Evolutionary conservation across 2,888 invertebrate species (phyloP), one percentile per base, ranked within the genome.

Genomic region (Cancer borealis): DNA sequence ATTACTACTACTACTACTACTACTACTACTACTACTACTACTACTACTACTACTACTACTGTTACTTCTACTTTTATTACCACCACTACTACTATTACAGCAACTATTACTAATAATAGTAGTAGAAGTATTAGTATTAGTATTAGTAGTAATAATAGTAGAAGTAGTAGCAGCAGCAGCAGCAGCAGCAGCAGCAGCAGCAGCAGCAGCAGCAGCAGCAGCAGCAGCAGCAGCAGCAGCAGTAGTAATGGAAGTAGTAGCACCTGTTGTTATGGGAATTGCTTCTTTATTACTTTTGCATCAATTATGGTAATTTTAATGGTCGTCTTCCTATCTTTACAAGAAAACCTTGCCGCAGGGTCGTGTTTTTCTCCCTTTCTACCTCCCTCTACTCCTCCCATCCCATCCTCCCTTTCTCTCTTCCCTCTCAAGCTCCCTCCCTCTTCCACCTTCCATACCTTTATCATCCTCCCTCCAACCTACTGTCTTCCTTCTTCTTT

Each of bases 261-360:
- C 26, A 73, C n/a, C 73, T 26, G 73, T 73, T 73, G 73, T 73
- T 73, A 73, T n/a, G 26, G n/a, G 73, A 73, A 26, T 10, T 73
- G 73, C 26, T 73, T 73, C 73, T 73, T 26, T 73, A 73, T 73
- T 73, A 26, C 26, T 26, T 73, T 73, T 73, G 26, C 73, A 73
- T 73, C 73, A 73, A 73, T 26, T 73, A 73, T 73, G 73, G 73
- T 73, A 73, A 73, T 73, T 73, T 73, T 73, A 73, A 73, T 73
- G 26, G 73, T n/a, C 73, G n/a, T 10, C 73, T 73, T 73, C 73
- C 26, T 73, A 73, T 73, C n/a, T 73, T 73, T 73, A 73, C 73
- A 73, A 26, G 73, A 73, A 73, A 73, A 73, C 73, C 73, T 73
- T 73, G 73, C 73, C 26, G 8, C n/a, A 73, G 73, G 73, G 73